Conservation (phyloP, 2,797 vertebrate species). For the Anguilla marmorata region DNA sequence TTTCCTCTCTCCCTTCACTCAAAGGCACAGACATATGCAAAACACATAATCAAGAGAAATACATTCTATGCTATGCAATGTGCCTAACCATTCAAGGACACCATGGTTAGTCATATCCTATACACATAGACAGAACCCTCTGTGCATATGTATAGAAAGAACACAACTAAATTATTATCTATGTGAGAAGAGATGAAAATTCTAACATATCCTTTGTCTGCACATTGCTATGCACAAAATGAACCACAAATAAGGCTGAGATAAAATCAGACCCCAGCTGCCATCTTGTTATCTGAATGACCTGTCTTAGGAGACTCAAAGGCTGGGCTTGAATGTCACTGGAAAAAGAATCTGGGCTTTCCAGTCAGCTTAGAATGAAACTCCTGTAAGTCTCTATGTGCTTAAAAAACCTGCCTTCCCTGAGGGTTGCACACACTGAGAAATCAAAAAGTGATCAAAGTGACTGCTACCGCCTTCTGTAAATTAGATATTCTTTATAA, state of each 20-base stretch:
- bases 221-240: constrained; percentile 36
- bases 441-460: constrained; percentile 56
- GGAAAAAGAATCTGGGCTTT: constrained; percentile 53
- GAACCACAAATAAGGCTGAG: constrained; percentile 3
- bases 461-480: constrained; percentile 49
- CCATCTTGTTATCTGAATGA: neutral
- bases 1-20: neutral
- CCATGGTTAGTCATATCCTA: neutral
- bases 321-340: constrained; percentile 44
- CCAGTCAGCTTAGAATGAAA: constrained; percentile 41
- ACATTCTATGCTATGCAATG: neutral
- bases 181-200: neutral
- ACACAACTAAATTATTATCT: neutral
- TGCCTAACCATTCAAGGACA: neutral
- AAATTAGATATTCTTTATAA: constrained; percentile 27
- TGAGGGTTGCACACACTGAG: constrained; percentile 18
- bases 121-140: neutral
- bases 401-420: neutral
- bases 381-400: constrained; percentile 12
- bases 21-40: neutral
- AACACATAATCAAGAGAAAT: neutral
- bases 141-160: neutral
- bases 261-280: neutral
- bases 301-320: neutral
- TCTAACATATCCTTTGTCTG: neutral